Evolutionary conservation across 2,888 invertebrate species (phyloP).

Genomic region (Mechanitis mazaeus): DNA sequence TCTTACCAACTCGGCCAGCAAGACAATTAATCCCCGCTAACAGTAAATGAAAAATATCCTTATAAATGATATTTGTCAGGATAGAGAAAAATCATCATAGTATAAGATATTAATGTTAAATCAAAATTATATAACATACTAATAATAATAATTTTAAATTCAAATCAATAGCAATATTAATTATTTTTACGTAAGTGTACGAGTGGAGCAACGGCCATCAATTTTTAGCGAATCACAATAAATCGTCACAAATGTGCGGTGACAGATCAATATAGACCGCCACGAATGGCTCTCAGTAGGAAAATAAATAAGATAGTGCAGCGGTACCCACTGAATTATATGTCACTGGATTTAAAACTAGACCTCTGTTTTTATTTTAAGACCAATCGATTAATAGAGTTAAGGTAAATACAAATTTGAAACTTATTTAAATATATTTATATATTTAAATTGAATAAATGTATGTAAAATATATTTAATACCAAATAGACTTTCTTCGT

Average conservation of each 20-base stretch:
- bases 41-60: too few relatives aligned
- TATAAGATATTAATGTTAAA: too few relatives aligned
- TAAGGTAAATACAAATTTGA: too few relatives aligned
- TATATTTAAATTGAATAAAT: background rate
- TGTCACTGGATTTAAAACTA: background rate
- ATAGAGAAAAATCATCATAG: too few relatives aligned
- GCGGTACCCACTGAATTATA: slow-evolving; percentile 16
- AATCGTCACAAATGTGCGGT: slow-evolving; percentile 39
- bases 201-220: slow-evolving; percentile 24
- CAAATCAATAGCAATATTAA: background rate
- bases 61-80: too few relatives aligned
- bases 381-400: too few relatives aligned
- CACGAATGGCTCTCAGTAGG: slow-evolving; percentile 49
- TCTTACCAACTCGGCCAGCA: too few relatives aligned
- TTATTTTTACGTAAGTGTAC: background rate
- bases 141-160: background rate
- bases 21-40: too few relatives aligned
- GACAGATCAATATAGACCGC: slow-evolving; percentile 46
- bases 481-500: too few relatives aligned
- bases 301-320: slow-evolving; percentile 50
- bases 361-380: background rate
- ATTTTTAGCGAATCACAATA: slow-evolving; percentile 42
- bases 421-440: background rate
- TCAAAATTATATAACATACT: too few relatives aligned
- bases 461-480: too few relatives aligned